phyloP scores from a whole-genome alignment of 2,888 invertebrate genomes.

The Carcina quercana region DNA sequence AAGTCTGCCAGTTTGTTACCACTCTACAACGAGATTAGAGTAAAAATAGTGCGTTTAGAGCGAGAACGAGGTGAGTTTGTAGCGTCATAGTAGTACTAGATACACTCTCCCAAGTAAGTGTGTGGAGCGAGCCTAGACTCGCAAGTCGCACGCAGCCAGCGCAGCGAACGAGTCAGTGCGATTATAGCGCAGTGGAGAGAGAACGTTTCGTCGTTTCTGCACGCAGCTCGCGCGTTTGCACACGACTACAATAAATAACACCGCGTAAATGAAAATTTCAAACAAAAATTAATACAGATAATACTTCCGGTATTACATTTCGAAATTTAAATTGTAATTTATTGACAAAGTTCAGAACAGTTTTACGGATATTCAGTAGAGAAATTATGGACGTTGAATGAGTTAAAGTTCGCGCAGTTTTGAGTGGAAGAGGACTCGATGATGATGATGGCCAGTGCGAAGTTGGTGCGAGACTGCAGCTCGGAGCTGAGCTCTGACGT shows the following conservation, averaged over 20 bases:
- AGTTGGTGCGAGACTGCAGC: slow-evolving; percentile 69
- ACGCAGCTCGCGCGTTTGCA: slow-evolving; percentile 33
- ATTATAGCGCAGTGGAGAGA: slow-evolving; percentile 33
- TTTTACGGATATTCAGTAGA: slow-evolving; percentile 1
- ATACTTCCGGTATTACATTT: background rate
- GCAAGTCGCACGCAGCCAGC: slow-evolving; percentile 11
- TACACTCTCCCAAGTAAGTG: slow-evolving; percentile 13
- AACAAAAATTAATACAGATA: slow-evolving; percentile 6
- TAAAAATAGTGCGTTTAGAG: background rate
- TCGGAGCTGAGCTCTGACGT: slow-evolving; percentile 67
- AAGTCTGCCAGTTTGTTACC: no score
- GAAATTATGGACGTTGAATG: slow-evolving; percentile 11
- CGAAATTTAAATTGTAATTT: no score
- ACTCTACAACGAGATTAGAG: no score
- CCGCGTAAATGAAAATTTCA: slow-evolving; percentile 19
- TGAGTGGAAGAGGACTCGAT: slow-evolving; percentile 21
- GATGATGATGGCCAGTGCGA: slow-evolving; percentile 74
- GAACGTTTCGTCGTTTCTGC: slow-evolving; percentile 26
- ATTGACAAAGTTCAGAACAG: no score
- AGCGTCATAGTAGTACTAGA: slow-evolving; percentile 3
- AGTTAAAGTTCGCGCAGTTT: slow-evolving; percentile 1
- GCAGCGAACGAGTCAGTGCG: slow-evolving; percentile 21
- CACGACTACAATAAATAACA: slow-evolving; percentile 26
- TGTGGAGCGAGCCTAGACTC: no score
- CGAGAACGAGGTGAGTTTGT: slow-evolving; percentile 19